A percentile compares a stretch with the other conserved stretches of the same genome.
Evolutionary conservation across 2,797 vertebrate species (phyloP).

Genomic region (Heterohyrax brucei): DNA sequence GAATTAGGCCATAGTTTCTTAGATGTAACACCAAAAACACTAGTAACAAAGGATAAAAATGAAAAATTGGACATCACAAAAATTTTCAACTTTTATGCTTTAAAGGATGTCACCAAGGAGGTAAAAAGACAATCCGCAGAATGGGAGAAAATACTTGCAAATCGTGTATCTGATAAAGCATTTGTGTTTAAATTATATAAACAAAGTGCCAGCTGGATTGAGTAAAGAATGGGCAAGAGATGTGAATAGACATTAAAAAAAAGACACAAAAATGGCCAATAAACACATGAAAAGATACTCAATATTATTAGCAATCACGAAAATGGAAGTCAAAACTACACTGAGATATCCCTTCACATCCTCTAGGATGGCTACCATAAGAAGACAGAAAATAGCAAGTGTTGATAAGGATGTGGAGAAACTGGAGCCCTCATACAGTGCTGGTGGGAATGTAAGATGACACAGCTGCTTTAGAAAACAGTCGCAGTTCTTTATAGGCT

Average conservation of each 20-base stretch:
- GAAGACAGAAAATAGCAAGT: background rate
- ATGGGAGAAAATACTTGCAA: conserved; percentile 61
- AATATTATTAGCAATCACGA: conserved; percentile 34
- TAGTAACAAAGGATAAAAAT: conserved; percentile 54
- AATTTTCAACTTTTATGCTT: conserved; percentile 47
- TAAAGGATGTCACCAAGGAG: conserved; percentile 25
- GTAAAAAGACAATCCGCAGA: conserved; percentile 2
- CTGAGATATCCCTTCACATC: background rate
- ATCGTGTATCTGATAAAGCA: conserved; percentile 42
- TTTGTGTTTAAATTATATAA: conserved; percentile 21
- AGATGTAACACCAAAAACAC: conserved; percentile 7
- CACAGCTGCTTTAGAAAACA: background rate
- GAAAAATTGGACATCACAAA: conserved; percentile 26
- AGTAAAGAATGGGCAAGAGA: background rate
- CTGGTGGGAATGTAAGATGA: conserved; percentile 34
- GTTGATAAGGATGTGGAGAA: conserved; percentile 14
- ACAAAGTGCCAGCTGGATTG: too few species aligned
- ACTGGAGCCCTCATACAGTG: background rate
- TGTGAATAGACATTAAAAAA: background rate
- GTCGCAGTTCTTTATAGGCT: background rate
- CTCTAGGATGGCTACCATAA: background rate
- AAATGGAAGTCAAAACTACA: conserved; percentile 36
- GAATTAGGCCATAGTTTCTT: conserved; percentile 55
- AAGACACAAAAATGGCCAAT: background rate
- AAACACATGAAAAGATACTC: conserved; percentile 42